Evolutionary conservation across 2,113 vertebrate genomes (phyloP).

Genomic region (Oenanthe oenanthe): DNA sequence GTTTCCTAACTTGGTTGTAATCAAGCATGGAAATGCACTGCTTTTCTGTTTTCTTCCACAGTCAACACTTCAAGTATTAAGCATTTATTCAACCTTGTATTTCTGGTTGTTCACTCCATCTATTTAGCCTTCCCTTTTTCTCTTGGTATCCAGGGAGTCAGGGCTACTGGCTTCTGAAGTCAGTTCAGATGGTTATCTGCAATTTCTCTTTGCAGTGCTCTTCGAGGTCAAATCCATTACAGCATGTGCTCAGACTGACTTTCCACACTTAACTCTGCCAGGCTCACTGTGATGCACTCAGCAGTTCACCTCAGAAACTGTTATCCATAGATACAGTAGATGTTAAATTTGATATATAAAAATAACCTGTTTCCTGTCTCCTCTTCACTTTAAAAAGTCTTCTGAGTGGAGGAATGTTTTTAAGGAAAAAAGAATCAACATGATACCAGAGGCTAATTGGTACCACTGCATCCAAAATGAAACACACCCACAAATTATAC

Average conservation of each 20-base stretch:
- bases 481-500: not conserved
- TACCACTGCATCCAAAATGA: not conserved
- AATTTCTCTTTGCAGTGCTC: constrained; percentile 76
- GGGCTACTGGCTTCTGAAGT: constrained; percentile 73
- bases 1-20: not conserved
- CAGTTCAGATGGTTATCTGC: constrained; percentile 80
- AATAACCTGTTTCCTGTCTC: constrained; percentile 5
- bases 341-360: constrained; percentile 59
- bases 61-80: constrained; percentile 49
- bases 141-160: constrained; percentile 56
- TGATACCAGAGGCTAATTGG: not conserved
- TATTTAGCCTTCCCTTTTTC: constrained; percentile 53
- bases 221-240: constrained; percentile 81
- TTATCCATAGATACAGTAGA: constrained; percentile 64
- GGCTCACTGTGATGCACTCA: constrained; percentile 62
- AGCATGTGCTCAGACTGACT: constrained; percentile 66
- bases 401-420: not conserved
- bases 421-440: not conserved
- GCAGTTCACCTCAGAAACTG: constrained; percentile 68
- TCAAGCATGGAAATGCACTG: not conserved
- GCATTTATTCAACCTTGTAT: constrained; percentile 16
- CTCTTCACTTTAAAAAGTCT: not conserved
- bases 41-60: not conserved
- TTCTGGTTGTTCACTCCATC: constrained; percentile 50
- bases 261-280: constrained; percentile 75